Evolutionary conservation across 2,888 invertebrate species (phyloP).

Genomic region (Ormyrus nitidulus): DNA sequence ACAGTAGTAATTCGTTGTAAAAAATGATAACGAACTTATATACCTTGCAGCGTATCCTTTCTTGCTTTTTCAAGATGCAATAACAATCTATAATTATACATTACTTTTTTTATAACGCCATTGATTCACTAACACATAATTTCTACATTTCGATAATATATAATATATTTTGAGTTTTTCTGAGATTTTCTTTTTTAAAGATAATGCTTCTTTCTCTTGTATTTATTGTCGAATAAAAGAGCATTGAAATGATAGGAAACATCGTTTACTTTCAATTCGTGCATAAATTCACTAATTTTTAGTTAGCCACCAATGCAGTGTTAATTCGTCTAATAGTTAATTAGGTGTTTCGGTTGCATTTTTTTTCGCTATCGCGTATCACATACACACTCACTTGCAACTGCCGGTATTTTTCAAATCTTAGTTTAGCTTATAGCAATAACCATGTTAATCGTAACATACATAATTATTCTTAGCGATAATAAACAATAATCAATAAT

Average conservation of each 20-base stretch:
- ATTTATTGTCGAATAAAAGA: conserved; percentile 54
- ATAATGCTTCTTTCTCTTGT: conserved; percentile 9
- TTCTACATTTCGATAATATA: conserved; percentile 23
- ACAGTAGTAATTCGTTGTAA: conserved; percentile 11
- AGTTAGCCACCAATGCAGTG: background rate
- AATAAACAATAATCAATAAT: conserved; percentile 47
- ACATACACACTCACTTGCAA: conserved; percentile 6
- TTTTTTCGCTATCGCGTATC: conserved; percentile 3
- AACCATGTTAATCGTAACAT: conserved; percentile 44
- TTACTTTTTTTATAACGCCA: conserved; percentile 25
- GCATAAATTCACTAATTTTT: background rate
- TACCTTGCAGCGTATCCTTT: background rate
- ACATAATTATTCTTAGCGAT: conserved; percentile 45
- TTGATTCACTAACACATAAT: conserved; percentile 36
- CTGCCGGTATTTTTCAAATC: background rate
- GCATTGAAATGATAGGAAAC: conserved; percentile 35
- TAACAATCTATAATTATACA: conserved; percentile 45
- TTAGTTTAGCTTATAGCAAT: conserved; percentile 25
- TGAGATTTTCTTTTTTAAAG: conserved; percentile 8
- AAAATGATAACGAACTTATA: conserved; percentile 33
- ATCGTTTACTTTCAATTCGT: conserved; percentile 14
- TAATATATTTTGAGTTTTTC: conserved; percentile 21
- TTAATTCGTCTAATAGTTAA: background rate
- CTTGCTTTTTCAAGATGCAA: conserved; percentile 11
- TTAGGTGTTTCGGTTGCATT: conserved; percentile 11